Conservation (phyloP, 1,140 invertebrate species). For the Planococcus citri region DNA sequence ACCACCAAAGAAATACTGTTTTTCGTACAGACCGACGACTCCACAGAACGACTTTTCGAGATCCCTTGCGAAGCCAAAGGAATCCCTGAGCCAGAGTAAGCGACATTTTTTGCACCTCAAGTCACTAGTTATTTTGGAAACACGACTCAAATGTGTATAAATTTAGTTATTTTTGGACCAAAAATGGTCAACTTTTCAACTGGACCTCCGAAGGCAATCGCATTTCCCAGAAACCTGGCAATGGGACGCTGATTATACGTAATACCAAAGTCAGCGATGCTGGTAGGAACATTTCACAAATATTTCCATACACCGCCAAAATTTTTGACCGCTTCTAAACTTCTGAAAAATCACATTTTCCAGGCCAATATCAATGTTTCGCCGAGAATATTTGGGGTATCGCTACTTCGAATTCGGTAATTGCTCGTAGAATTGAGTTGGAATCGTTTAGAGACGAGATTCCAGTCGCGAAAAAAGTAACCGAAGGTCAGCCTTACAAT, state of each 20-base stretch:
- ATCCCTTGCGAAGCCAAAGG: slow-evolving; percentile 90
- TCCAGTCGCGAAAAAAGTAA: slow-evolving; percentile 46
- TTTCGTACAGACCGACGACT: slow-evolving; percentile 64
- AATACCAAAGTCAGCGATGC: too few species aligned
- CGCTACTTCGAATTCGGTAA: slow-evolving; percentile 87
- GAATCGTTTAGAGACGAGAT: slow-evolving; percentile 76
- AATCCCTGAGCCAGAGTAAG: slow-evolving; percentile 72
- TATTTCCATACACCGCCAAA: slow-evolving; percentile 23
- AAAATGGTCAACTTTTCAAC: slow-evolving; percentile 89
- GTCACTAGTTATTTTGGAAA: too few species aligned
- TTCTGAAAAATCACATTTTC: too few species aligned
- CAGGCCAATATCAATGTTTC: slow-evolving; percentile 90
- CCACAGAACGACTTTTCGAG: slow-evolving; percentile 84
- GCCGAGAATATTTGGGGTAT: slow-evolving; percentile 89
- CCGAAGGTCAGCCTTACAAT: slow-evolving; percentile 77
- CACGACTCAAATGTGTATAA: too few species aligned
- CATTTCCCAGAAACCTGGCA: slow-evolving; percentile 80
- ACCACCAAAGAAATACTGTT: slow-evolving; percentile 78
- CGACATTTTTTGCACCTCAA: not conserved
- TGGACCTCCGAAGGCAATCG: slow-evolving; percentile 78
- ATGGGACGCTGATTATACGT: slow-evolving; percentile 87
- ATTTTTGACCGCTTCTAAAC: too few species aligned
- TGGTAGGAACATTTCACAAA: slow-evolving; percentile 73
- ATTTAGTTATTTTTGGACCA: slow-evolving; percentile 83
- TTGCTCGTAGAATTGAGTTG: slow-evolving; percentile 84